phyloP scores from a whole-genome alignment of 2,797 vertebrate genomes.

The Xerus rutilus region DNA sequence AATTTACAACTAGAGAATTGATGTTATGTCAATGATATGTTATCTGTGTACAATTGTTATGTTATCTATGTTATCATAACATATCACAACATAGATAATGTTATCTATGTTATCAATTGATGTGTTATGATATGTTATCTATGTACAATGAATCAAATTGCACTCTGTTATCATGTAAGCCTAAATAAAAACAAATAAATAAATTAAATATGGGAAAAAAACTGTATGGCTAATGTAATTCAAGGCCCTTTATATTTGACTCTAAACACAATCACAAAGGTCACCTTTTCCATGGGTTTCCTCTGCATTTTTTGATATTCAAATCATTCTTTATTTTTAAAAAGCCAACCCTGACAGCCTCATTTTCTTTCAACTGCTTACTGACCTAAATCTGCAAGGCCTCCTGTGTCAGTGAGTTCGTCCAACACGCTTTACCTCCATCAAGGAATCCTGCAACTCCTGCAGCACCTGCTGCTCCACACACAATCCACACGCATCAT shows the following conservation, averaged over 20 bases:
- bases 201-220: no score
- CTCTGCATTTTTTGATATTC: constrained; percentile 31
- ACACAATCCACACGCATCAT: neutral
- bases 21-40: no score
- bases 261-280: constrained; percentile 30
- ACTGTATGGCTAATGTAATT: neutral
- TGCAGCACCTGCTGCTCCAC: neutral
- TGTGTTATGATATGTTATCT: no score
- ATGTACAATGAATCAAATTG: no score
- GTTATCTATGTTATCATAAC: no score
- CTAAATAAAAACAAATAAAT: no score
- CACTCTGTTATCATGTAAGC: no score
- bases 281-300: neutral
- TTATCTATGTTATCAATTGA: no score
- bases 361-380: constrained; percentile 46
- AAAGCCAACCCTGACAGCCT: constrained; percentile 36
- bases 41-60: no score
- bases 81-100: no score
- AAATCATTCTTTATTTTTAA: constrained; percentile 52
- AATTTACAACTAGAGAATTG: no score
- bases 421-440: neutral
- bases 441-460: neutral
- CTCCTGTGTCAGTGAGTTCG: constrained; percentile 5
- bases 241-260: constrained; percentile 11
- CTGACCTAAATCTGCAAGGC: constrained; percentile 42